phyloP scores from a whole-genome alignment of 2,797 vertebrate species.

The Chiroxiphia lanceolata region DNA sequence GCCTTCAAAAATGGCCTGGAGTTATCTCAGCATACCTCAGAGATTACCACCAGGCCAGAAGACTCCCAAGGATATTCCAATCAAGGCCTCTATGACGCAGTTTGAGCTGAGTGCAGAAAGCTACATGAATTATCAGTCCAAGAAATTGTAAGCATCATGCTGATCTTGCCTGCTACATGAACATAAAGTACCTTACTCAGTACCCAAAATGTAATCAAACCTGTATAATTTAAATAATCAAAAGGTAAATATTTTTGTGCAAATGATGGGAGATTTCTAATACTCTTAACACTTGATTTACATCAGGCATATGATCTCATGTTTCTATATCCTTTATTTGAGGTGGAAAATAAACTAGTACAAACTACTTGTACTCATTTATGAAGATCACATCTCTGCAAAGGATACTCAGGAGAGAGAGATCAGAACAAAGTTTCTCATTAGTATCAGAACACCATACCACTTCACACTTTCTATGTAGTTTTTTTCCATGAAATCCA shows the following conservation, averaged over 20 bases:
- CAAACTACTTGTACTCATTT: not conserved
- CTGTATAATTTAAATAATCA: not conserved
- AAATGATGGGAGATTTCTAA: not conserved
- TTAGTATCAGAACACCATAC: not conserved
- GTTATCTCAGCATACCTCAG: not conserved
- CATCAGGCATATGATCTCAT: not conserved
- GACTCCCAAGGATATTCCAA: not conserved
- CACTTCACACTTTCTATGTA: not conserved
- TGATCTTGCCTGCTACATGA: not conserved
- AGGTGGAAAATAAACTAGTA: not conserved
- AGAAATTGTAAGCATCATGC: not conserved
- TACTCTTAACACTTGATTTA: not conserved
- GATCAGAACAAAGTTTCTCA: not conserved
- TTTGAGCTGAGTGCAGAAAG: not conserved
- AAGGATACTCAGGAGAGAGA: not conserved
- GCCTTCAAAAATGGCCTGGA: not conserved
- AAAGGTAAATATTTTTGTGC: not conserved
- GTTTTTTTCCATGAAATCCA: not conserved
- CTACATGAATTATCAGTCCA: not conserved
- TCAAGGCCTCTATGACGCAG: not conserved
- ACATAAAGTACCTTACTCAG: not conserved
- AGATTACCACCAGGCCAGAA: not conserved
- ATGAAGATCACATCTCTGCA: not conserved
- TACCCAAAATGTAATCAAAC: not conserved
- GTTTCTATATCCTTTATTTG: not conserved